These are phyloP conservation scores for Drosophila triauraria DNA, from an alignment of 1,140 invertebrate species.

Conservation along the genomic window DNA sequence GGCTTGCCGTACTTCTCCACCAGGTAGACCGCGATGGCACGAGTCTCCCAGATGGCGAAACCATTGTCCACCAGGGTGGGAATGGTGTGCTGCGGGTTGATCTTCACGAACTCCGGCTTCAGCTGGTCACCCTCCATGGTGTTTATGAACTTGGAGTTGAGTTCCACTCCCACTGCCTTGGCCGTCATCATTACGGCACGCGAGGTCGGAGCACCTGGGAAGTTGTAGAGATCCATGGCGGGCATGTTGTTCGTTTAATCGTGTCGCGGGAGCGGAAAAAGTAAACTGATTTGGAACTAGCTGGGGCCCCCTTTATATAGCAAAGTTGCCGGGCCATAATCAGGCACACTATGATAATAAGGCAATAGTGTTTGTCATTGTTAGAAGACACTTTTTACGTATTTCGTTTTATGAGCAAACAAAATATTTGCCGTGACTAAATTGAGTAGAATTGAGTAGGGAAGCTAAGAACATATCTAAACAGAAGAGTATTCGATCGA, in stretches of 20 bases:
- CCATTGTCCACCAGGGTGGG: constrained; percentile 90
- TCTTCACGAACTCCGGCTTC: constrained; percentile 90
- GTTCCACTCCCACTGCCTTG: constrained; percentile 89
- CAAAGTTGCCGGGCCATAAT: neutral
- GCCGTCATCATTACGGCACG: constrained; percentile 89
- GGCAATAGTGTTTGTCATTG: constrained; percentile 43
- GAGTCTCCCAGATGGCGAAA: constrained; percentile 89
- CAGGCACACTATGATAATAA: neutral
- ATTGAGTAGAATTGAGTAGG: neutral
- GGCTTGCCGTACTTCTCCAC: constrained; percentile 88
- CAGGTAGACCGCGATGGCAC: constrained; percentile 90
- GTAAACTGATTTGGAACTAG: constrained; percentile 36
- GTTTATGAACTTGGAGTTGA: constrained; percentile 89
- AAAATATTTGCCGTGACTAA: neutral
- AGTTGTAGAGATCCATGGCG: constrained; percentile 87
- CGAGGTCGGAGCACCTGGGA: constrained; percentile 89
- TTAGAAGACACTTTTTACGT: constrained; percentile 27
- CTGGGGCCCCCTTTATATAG: constrained; percentile 10
- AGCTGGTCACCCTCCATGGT: constrained; percentile 88
- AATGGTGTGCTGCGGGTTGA: constrained; percentile 87
- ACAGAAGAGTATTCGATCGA: neutral
- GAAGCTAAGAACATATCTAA: neutral
- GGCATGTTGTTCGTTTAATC: neutral
- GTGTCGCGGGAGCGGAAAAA: neutral
- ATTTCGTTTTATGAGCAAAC: neutral